These are phyloP conservation scores for Motacilla alba DNA, from an alignment of 2,113 vertebrate genomes.

Conservation along the genomic window DNA sequence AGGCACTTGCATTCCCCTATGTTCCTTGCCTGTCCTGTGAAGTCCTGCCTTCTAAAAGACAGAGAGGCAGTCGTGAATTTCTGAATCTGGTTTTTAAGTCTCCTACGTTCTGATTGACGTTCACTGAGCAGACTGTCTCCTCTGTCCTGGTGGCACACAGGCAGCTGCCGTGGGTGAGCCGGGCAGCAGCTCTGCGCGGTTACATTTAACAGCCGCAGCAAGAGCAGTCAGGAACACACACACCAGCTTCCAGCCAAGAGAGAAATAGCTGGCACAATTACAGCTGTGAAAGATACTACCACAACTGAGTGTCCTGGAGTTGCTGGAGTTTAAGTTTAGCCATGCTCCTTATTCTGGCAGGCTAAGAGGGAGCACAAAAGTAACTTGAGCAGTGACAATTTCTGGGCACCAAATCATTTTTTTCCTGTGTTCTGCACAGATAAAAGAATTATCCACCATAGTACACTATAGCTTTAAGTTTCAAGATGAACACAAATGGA, in stretches of 20 bases:
- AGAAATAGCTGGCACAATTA: background rate
- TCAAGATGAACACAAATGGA: background rate
- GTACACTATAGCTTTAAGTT: background rate
- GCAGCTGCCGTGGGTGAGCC: background rate
- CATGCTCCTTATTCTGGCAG: background rate
- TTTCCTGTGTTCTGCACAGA: background rate
- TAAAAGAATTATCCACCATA: background rate
- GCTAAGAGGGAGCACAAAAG: background rate
- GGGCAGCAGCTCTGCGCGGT: fast-evolving
- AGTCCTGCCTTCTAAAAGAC: background rate
- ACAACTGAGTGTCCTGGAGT: background rate
- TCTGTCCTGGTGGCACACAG: background rate
- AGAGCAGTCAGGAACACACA: background rate
- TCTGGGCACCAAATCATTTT: background rate
- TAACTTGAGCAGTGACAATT: background rate
- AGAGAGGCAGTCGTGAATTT: background rate
- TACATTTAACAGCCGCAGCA: background rate
- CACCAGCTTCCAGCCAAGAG: background rate
- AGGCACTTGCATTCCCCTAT: background rate
- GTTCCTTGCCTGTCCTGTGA: background rate
- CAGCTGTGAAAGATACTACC: background rate
- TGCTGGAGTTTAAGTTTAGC: background rate
- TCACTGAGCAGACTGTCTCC: background rate
- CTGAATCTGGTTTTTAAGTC: background rate
- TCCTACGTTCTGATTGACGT: background rate